These are phyloP conservation scores for Dryococelus australis DNA, from an alignment of 2,888 invertebrate genomes.

Conservation along the genomic window DNA sequence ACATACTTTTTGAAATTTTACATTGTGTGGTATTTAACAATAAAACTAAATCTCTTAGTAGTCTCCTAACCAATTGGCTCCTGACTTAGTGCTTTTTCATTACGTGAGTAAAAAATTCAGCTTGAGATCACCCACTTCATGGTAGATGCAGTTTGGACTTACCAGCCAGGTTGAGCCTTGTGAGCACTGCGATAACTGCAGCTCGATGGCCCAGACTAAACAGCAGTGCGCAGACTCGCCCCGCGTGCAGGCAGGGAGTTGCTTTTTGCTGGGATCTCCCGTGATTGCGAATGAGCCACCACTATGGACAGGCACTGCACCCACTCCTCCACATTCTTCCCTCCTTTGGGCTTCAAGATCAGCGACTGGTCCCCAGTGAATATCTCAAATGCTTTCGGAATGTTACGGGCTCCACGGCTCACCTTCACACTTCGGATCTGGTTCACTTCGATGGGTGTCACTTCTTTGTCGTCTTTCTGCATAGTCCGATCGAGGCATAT, in stretches of 20 bases:
- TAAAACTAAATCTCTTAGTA: no score
- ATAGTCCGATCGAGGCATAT: slow-evolving; percentile 46
- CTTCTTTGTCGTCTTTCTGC: slow-evolving; percentile 75
- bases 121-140: no score
- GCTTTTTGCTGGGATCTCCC: slow-evolving; percentile 58
- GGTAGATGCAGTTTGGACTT: no score
- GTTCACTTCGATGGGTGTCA: slow-evolving; percentile 80
- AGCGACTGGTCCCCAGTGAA: slow-evolving; percentile 93
- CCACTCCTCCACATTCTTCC: slow-evolving; percentile 95
- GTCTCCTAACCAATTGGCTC: no score
- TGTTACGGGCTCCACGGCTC: slow-evolving; percentile 87
- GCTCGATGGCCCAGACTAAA: slow-evolving; percentile 19
- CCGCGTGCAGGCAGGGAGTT: slow-evolving; percentile 60
- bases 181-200: no score
- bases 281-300: slow-evolving; percentile 80
- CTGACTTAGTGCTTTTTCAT: no score
- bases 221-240: slow-evolving; percentile 48
- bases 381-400: slow-evolving; percentile 96
- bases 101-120: no score
- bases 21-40: no score
- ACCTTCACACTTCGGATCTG: slow-evolving; percentile 96
- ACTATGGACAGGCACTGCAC: slow-evolving; percentile 94
- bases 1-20: no score
- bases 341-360: slow-evolving; percentile 92
- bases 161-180: no score